Percentiles rank a stretch among this genome's conserved stretches.
Conservation (phyloP, 2,888 invertebrate genomes). For the Philereme vetulata region DNA sequence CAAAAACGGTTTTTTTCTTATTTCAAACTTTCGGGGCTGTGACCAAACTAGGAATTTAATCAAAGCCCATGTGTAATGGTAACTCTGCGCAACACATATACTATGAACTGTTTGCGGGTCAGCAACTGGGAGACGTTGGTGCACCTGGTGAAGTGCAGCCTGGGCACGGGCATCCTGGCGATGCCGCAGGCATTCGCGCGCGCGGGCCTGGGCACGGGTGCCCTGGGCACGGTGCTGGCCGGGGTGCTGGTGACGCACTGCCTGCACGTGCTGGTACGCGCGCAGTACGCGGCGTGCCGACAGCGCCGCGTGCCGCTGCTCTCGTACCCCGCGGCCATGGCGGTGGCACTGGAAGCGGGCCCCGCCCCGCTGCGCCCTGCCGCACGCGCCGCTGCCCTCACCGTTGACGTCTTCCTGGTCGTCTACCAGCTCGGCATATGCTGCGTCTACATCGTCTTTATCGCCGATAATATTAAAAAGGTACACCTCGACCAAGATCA, state of each 20-base stretch:
- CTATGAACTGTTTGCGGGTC: constrained; percentile 44
- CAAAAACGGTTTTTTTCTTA: too few species aligned
- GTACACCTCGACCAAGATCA: constrained; percentile 62
- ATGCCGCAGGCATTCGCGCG: constrained; percentile 96
- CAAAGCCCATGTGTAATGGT: too few species aligned
- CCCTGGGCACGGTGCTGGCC: constrained; percentile 89
- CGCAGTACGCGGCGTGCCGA: constrained; percentile 84
- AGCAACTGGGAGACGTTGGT: constrained; percentile 92
- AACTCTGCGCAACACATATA: too few species aligned
- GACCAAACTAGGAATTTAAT: too few species aligned
- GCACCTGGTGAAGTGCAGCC: constrained; percentile 94
- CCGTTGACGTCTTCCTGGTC: constrained; percentile 88
- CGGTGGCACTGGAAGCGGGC: constrained; percentile 89
- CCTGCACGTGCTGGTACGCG: constrained; percentile 89
- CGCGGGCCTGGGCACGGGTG: constrained; percentile 91
- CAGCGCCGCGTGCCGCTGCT: constrained; percentile 87
- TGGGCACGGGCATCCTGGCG: constrained; percentile 97
- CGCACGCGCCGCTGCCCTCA: constrained; percentile 83
- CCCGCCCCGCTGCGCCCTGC: constrained; percentile 86
- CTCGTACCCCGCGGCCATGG: constrained; percentile 93
- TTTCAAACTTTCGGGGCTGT: too few species aligned
- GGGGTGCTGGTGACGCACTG: constrained; percentile 93
- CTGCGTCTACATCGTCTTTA: constrained; percentile 97
- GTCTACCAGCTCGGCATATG: constrained; percentile 96
- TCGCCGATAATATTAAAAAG: constrained; percentile 91